A percentile compares a stretch with the other conserved stretches of the same genome.
Conservation (phyloP, 2,113 vertebrate genomes). For the Todiramphus chloris region DNA sequence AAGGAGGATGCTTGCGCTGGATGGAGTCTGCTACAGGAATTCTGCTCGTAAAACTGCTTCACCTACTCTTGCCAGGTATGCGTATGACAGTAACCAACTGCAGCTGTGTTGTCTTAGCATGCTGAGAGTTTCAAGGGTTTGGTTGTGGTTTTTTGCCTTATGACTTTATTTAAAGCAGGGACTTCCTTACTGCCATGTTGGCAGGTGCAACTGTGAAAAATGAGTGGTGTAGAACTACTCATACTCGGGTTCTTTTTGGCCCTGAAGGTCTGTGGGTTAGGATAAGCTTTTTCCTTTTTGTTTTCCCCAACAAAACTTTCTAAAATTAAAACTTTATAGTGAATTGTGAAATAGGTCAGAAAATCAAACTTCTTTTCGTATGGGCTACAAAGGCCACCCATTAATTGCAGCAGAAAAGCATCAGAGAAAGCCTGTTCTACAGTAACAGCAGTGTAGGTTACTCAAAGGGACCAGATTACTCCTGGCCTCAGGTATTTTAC, state of each 20-base stretch:
- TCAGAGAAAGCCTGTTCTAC: neutral
- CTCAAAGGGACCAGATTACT: too few species aligned
- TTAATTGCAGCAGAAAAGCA: neutral
- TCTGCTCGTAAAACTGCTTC: rapidly evolving
- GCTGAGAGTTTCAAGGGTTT: neutral
- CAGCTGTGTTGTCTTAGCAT: neutral
- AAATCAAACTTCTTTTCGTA: neutral
- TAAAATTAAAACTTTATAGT: neutral
- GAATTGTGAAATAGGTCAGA: neutral
- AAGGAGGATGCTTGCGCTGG: neutral
- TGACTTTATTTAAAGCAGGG: neutral
- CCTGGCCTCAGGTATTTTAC: neutral
- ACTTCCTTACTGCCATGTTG: neutral
- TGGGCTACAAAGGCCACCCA: neutral
- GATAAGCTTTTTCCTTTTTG: neutral
- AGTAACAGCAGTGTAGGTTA: rapidly evolving
- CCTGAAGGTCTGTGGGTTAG: neutral
- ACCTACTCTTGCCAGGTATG: neutral
- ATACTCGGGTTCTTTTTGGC: neutral
- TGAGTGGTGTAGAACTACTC: neutral
- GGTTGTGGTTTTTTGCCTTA: neutral
- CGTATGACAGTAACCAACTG: neutral
- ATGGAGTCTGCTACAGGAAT: neutral
- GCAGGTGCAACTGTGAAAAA: neutral
- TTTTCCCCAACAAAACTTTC: too few species aligned